Evolutionary conservation across 1,140 invertebrate genomes (phyloP), one percentile per base, ranked within the genome.

Genomic region (Penaeus vannamei): DNA sequence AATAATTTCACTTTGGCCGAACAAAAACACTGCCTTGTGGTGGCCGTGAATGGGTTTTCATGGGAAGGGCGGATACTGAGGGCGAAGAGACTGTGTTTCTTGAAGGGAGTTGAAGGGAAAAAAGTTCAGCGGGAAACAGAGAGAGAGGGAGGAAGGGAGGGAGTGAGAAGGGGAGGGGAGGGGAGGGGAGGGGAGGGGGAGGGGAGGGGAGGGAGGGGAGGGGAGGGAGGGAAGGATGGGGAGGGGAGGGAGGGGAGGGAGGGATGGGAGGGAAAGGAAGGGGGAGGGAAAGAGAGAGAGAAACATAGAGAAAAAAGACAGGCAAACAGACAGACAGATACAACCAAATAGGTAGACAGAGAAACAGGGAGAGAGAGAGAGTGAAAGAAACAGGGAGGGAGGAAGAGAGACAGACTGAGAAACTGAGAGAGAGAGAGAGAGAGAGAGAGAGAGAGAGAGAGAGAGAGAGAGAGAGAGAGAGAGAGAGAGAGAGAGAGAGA

Each of bases 401-500:
- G 59, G 0, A 26, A n/a, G 26, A 82, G 26, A 82, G 42, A 22
- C 32, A 61, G 29, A 61, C 23, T 26, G 59, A 46, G 61, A 46
- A 64, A 10, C n/a, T 23, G 61, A 62, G 60, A 64, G 22, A 84
- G 59, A 62, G 26, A 66, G 60, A 64, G 60, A 66, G 61, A 84
- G 20, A 62, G 26, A 32, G 60, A 84, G 32, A 64, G 32, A 36
- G 82, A 64, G 20, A 32, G 82, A 84, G 60, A 62, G 46, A 36
- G 32, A 29, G n/a, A 29, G 46, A 83, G 53, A 62, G 53, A 83
- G 53, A 10, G 53, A 83, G 53, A 29, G 81, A 83, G 53, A 36
- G 60, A 61, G 46, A 62, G 53, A 84, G 5, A 84, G 23, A 80
- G 29, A 53, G 14, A n/a, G 82, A 64, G 82, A 84, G 60, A 32